A percentile compares a stretch with the other conserved stretches of the same genome.
Conservation (phyloP, 2,888 invertebrate species). For the Yponomeuta cagnagella region DNA sequence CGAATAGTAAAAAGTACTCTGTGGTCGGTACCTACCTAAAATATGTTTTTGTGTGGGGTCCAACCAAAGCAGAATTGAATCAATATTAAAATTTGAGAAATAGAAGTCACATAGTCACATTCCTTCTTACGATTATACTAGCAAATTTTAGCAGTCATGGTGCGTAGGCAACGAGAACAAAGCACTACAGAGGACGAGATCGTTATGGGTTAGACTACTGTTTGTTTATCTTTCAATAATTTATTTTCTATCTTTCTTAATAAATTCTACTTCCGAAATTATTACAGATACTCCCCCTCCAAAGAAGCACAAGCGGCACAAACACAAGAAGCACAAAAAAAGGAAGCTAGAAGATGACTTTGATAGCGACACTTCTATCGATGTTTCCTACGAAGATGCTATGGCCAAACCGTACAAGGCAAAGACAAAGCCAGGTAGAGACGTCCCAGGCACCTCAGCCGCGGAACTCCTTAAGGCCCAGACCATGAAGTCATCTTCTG, state of each 20-base stretch:
- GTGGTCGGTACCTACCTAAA: no score
- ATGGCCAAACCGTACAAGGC: constrained; percentile 70
- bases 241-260: no score
- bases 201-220: constrained; percentile 51
- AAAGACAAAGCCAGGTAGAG: constrained; percentile 68
- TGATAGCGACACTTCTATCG: constrained; percentile 71
- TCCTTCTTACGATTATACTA: no score
- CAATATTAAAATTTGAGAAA: no score
- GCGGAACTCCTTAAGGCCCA: constrained; percentile 68
- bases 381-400: constrained; percentile 64
- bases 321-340: constrained; percentile 77
- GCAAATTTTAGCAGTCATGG: constrained; percentile 31
- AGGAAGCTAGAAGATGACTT: constrained; percentile 72
- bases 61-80: no score
- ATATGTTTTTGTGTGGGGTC: no score
- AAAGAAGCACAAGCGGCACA: constrained; percentile 80
- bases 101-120: no score
- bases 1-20: no score
- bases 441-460: constrained; percentile 60
- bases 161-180: constrained; percentile 60
- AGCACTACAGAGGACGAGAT: constrained; percentile 69
- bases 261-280: background rate
- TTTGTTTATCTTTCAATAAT: background rate
- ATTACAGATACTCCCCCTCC: constrained; percentile 60
- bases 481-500: constrained; percentile 57